A percentile compares a stretch with the other conserved stretches of the same genome.
phyloP scores from a whole-genome alignment of 2,888 invertebrate species.

The Calliopum simillimum region DNA sequence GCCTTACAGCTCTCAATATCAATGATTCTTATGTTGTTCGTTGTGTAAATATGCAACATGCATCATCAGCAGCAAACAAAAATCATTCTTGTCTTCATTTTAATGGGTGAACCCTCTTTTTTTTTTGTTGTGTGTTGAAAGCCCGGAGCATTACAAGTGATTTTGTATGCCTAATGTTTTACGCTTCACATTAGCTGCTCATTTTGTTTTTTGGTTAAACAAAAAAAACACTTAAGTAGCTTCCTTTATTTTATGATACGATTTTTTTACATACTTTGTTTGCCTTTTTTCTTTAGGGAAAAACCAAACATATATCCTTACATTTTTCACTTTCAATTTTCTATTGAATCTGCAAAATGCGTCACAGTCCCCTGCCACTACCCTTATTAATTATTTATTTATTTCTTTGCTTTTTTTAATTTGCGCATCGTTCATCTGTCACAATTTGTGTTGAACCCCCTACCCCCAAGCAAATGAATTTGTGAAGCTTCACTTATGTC shows the following conservation, averaged over 20 bases:
- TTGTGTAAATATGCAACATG: conserved; percentile 1
- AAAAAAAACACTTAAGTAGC: not conserved
- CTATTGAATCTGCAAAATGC: not conserved
- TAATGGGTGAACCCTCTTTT: not conserved
- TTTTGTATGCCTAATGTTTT: not conserved
- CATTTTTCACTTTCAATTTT: too few relatives aligned
- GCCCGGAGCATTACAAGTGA: conserved; percentile 4
- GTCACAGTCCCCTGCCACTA: not conserved
- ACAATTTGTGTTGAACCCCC: not conserved
- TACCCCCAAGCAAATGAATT: too few relatives aligned
- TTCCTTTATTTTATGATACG: not conserved
- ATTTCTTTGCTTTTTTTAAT: not conserved
- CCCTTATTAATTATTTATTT: not conserved
- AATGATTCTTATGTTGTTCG: not conserved
- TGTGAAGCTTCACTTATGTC: too few relatives aligned
- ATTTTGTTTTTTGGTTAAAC: not conserved
- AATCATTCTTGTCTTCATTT: not conserved
- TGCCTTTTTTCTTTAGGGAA: not conserved
- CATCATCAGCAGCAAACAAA: conserved; percentile 8
- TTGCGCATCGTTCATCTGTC: not conserved
- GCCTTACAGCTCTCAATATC: conserved; percentile 43
- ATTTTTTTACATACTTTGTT: not conserved
- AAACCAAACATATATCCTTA: too few relatives aligned
- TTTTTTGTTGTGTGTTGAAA: too few relatives aligned
- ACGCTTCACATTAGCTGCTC: too few relatives aligned